A percentile compares a stretch with the other conserved stretches of the same genome.
These are phyloP conservation scores for Cartodere bifasciata DNA, from an alignment of 2,888 invertebrate species.

Conservation along the genomic window DNA sequence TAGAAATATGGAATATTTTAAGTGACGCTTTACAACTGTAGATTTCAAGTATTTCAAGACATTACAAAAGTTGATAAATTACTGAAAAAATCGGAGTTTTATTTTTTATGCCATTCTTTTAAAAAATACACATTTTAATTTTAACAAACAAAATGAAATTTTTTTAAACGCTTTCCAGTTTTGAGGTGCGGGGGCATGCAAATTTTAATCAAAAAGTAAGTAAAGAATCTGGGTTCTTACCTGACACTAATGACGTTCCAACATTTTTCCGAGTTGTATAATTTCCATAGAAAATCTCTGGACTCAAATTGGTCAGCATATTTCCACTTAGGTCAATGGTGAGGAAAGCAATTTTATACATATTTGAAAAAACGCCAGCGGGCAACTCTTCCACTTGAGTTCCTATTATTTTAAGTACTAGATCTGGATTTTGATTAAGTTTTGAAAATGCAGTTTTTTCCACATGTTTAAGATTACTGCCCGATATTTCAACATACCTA, in stretches of 20 bases:
- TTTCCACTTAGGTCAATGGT: conserved; percentile 74
- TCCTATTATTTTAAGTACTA: conserved; percentile 62
- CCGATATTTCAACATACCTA: conserved; percentile 68
- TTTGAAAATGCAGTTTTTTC: conserved; percentile 67
- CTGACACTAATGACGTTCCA: conserved; percentile 73
- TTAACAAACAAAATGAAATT: too few relatives aligned
- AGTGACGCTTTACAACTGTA: too few relatives aligned
- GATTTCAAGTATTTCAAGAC: too few relatives aligned
- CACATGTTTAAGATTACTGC: conserved; percentile 57
- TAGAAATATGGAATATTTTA: too few relatives aligned
- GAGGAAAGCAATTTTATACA: conserved; percentile 67
- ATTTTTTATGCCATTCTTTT: too few relatives aligned
- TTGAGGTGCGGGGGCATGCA: too few relatives aligned
- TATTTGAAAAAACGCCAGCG: conserved; percentile 61
- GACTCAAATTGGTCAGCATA: conserved; percentile 63
- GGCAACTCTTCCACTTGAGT: conserved; percentile 72
- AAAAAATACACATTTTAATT: too few relatives aligned
- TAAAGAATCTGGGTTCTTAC: too few relatives aligned
- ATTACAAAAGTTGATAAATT: too few relatives aligned
- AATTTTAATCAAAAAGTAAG: too few relatives aligned
- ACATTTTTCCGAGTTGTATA: conserved; percentile 77
- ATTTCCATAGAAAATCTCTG: conserved; percentile 78
- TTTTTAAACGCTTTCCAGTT: too few relatives aligned
- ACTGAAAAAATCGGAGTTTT: too few relatives aligned
- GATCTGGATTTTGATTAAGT: conserved; percentile 60